phyloP scores from a whole-genome alignment of 2,888 invertebrate species.

The Argyra leucocephala region DNA sequence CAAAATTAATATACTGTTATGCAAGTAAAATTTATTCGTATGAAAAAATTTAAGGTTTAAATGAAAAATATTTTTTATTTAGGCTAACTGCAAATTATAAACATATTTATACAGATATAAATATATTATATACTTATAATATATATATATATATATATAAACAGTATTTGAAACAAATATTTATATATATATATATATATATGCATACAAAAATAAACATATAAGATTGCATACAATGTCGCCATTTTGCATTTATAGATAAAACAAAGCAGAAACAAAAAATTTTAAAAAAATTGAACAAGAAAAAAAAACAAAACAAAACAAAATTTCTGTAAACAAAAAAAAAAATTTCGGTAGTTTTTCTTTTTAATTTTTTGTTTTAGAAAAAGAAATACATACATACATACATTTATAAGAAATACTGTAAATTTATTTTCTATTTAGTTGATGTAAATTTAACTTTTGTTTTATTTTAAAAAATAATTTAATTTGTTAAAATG shows the following conservation, averaged over 20 bases:
- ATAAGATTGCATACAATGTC: background rate
- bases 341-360: background rate
- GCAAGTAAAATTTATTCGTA: no score
- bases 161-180: background rate
- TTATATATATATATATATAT: background rate
- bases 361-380: no score
- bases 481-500: background rate
- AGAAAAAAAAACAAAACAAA: background rate
- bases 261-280: background rate
- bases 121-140: no score
- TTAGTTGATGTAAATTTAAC: background rate
- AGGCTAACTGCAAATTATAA: background rate
- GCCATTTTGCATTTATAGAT: constrained; percentile 13
- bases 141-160: no score
- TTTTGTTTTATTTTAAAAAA: background rate
- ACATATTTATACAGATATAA: no score
- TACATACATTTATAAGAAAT: background rate
- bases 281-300: background rate
- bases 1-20: no score
- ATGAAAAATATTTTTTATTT: no score
- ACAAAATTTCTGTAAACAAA: background rate
- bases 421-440: background rate
- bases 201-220: background rate
- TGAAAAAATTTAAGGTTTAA: no score
- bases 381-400: background rate